These are phyloP conservation scores for Caranx ignobilis DNA, from an alignment of 2,113 vertebrate genomes.

Conservation along the genomic window DNA sequence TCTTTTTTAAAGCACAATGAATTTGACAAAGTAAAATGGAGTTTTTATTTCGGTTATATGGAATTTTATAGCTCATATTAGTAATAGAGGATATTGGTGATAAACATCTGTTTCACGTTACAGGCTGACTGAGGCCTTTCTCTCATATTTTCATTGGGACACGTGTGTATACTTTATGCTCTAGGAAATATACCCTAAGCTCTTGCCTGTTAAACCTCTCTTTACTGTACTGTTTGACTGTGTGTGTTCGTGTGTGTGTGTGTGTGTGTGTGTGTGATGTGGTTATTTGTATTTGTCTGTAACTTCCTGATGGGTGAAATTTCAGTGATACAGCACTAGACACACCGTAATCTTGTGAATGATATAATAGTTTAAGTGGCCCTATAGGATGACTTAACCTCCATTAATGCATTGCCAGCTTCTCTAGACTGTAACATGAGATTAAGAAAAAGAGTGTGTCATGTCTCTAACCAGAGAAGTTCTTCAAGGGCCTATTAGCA, in stretches of 20 bases:
- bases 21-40: conserved; percentile 71
- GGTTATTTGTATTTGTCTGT: conserved; percentile 33
- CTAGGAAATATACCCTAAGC: conserved; percentile 66
- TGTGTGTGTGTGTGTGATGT: conserved; percentile 24
- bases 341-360: conserved; percentile 16
- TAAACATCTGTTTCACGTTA: conserved; percentile 69
- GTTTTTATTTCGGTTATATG: conserved; percentile 66
- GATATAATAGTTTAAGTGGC: conserved; percentile 33
- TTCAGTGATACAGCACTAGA: conserved; percentile 13
- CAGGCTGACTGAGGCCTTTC: conserved; percentile 61
- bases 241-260: conserved; percentile 13
- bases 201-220: conserved; percentile 59
- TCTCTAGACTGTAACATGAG: conserved; percentile 49
- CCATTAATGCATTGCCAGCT: conserved; percentile 38
- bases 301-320: conserved; percentile 31
- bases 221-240: conserved; percentile 47
- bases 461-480: conserved; percentile 42
- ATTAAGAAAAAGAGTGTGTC: conserved; percentile 36
- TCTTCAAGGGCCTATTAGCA: conserved; percentile 57
- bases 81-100: conserved; percentile 61
- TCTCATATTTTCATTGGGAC: conserved; percentile 73
- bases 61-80: conserved; percentile 70
- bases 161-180: conserved; percentile 64
- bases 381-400: conserved; percentile 40
- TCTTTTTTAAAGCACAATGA: conserved; percentile 64